These are phyloP conservation scores for Cydia fagiglandana DNA, from an alignment of 1,140 invertebrate species.

Conservation along the genomic window DNA sequence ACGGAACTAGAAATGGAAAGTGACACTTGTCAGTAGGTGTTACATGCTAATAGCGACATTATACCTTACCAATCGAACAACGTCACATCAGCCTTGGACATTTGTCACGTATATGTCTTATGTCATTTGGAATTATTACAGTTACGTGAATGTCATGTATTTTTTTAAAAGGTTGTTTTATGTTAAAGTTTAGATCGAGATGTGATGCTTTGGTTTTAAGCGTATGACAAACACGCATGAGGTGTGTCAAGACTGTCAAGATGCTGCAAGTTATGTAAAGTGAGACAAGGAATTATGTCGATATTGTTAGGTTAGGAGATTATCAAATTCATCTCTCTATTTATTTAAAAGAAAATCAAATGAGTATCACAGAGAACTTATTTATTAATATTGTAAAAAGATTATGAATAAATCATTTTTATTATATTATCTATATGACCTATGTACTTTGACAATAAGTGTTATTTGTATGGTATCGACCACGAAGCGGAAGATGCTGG, in stretches of 20 bases:
- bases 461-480: too few relatives aligned
- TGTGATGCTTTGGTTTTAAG: background rate
- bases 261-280: constrained; percentile 23
- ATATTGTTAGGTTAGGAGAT: constrained; percentile 1
- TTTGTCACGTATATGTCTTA: background rate
- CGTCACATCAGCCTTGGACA: background rate
- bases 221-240: background rate
- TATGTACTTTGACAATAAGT: too few relatives aligned
- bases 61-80: background rate
- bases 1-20: constrained; percentile 26
- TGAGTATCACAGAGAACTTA: too few relatives aligned
- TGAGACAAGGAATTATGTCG: constrained; percentile 6
- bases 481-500: too few relatives aligned
- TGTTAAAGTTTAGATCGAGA: background rate
- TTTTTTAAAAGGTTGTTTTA: background rate
- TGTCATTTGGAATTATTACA: background rate
- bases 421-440: too few relatives aligned
- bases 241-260: constrained; percentile 28
- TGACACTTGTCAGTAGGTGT: constrained; percentile 22
- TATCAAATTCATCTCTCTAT: background rate
- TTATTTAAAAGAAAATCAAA: too few relatives aligned
- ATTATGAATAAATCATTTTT: too few relatives aligned
- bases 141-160: background rate
- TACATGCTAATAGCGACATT: constrained; percentile 26
- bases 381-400: too few relatives aligned